These are phyloP conservation scores for Danio jaintianensis DNA, from an alignment of 2,797 vertebrate species.

Conservation along the genomic window DNA sequence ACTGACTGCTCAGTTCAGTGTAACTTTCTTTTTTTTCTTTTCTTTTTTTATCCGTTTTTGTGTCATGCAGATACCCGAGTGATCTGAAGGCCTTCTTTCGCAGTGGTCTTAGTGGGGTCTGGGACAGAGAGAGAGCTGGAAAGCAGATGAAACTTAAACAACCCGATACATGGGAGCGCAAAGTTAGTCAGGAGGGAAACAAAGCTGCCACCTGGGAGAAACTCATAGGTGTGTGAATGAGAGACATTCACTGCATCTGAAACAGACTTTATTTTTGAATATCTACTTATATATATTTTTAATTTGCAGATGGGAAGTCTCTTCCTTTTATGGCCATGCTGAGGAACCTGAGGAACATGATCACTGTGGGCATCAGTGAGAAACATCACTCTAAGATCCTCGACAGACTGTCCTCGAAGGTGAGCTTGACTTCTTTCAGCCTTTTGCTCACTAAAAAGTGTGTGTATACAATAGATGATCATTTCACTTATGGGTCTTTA, in stretches of 20 bases:
- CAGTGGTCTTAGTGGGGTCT: conserved; percentile 84
- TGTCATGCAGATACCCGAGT: conserved; percentile 81
- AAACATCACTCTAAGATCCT: conserved; percentile 83
- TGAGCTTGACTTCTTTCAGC: conserved; percentile 51
- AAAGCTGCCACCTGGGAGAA: conserved; percentile 84
- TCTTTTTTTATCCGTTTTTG: background rate
- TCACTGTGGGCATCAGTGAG: conserved; percentile 80
- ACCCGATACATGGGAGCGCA: conserved; percentile 86
- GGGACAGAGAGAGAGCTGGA: conserved; percentile 82
- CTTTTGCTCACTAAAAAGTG: background rate
- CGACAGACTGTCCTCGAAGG: conserved; percentile 80
- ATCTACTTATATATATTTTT: conserved; percentile 17
- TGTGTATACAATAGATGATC: background rate
- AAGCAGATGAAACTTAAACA: conserved; percentile 83
- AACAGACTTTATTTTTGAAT: background rate
- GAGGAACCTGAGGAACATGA: conserved; percentile 88
- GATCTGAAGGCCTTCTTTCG: conserved; percentile 76
- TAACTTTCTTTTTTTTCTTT: background rate
- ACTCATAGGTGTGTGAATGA: conserved; percentile 83
- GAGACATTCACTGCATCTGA: background rate
- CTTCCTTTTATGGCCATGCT: conserved; percentile 93
- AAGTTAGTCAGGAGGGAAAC: conserved; percentile 83
- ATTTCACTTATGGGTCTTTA: background rate
- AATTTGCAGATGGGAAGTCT: conserved; percentile 78
- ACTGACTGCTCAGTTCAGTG: background rate